Conservation (phyloP, 2,113 vertebrate genomes). For the Pitta sordida region DNA sequence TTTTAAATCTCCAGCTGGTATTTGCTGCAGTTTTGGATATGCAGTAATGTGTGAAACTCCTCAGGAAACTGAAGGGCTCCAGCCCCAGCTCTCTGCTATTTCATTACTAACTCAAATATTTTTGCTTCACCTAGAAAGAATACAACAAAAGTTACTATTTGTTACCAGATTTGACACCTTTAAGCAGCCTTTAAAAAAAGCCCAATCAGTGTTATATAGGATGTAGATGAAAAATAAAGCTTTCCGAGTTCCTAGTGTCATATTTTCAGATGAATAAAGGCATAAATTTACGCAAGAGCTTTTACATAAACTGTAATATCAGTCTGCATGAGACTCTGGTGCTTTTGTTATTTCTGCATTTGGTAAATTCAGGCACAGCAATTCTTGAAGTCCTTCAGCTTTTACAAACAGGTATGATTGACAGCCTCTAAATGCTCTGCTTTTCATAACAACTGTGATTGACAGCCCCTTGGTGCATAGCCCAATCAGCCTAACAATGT, state of each 20-base stretch:
- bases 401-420: constrained; percentile 36
- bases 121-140: not conserved
- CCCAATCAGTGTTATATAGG: not conserved
- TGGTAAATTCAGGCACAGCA: not conserved
- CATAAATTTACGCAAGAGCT: not conserved
- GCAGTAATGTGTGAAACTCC: not conserved
- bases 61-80: not conserved
- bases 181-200: not conserved
- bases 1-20: not conserved
- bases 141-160: not conserved
- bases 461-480: constrained; percentile 12
- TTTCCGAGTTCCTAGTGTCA: not conserved
- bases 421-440: constrained; percentile 21
- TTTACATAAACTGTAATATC: not conserved
- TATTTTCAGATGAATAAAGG: constrained; percentile 3
- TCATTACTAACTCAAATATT: not conserved
- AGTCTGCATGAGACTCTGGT: not conserved
- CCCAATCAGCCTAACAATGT: constrained; percentile 30
- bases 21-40: not conserved
- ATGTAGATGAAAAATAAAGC: not conserved
- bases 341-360: constrained; percentile 32
- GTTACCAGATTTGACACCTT: not conserved
- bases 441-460: constrained; percentile 24
- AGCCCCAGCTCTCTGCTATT: not conserved
- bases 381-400: not conserved